phyloP scores from a whole-genome alignment of 2,888 invertebrate genomes.

The Eupithecia tripunctaria region DNA sequence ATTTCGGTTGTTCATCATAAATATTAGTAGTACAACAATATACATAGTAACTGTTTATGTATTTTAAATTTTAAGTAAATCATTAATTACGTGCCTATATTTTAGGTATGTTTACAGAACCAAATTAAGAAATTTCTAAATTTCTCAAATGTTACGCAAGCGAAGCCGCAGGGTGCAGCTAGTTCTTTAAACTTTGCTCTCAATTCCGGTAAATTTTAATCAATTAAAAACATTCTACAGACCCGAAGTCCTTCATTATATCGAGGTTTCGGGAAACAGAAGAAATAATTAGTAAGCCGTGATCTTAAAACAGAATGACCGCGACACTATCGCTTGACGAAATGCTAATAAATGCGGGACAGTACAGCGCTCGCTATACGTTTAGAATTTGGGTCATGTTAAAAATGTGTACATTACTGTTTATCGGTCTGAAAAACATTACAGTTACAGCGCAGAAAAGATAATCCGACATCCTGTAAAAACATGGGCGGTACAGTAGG shows the following conservation, averaged over 20 bases:
- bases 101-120: too few relatives aligned
- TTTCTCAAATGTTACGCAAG: too few relatives aligned
- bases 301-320: conserved; percentile 44
- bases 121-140: too few relatives aligned
- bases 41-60: too few relatives aligned
- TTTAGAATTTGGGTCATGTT: conserved; percentile 52
- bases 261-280: conserved; percentile 61
- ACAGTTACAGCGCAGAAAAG: conserved; percentile 26
- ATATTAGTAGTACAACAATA: too few relatives aligned
- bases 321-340: conserved; percentile 43
- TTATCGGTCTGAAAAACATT: conserved; percentile 40
- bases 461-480: conserved; percentile 27
- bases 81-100: too few relatives aligned
- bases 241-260: conserved; percentile 61
- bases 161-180: too few relatives aligned
- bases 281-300: conserved; percentile 51
- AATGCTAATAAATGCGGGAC: conserved; percentile 44
- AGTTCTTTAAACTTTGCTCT: not conserved
- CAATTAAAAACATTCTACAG: conserved; percentile 49
- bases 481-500: conserved; percentile 34
- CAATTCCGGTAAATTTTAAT: not conserved
- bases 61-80: too few relatives aligned
- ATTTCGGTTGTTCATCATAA: too few relatives aligned
- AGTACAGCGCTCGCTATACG: conserved; percentile 35
- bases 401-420: conserved; percentile 43